Conservation (phyloP, 2,888 invertebrate species). For the Andricus curvator region DNA sequence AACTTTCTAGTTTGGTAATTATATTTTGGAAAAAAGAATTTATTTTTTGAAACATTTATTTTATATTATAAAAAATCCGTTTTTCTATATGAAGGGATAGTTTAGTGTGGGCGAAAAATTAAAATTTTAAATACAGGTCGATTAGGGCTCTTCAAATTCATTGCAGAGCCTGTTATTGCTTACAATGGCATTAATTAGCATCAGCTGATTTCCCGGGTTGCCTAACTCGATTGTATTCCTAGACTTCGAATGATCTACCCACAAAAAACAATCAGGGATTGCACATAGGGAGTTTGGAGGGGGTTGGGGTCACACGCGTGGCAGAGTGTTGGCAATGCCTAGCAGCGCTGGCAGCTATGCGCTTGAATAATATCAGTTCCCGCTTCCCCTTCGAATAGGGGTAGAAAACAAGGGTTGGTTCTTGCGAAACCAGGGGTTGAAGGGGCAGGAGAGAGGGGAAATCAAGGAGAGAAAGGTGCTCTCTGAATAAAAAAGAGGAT, state of each 20-base stretch:
- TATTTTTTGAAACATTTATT: too few species aligned
- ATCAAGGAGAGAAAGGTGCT: background rate
- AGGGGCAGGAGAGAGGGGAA: background rate
- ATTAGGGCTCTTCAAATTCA: background rate
- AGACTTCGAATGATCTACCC: slow-evolving; percentile 10
- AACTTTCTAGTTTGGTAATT: too few species aligned
- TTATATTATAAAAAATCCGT: too few species aligned
- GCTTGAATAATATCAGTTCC: slow-evolving; percentile 9
- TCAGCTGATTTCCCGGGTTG: slow-evolving; percentile 8
- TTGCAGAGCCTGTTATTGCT: background rate
- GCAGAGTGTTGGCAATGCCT: slow-evolving; percentile 32
- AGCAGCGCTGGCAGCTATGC: slow-evolving; percentile 21
- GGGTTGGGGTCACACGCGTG: slow-evolving; percentile 8
- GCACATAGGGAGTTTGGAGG: background rate
- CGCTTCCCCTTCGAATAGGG: slow-evolving; percentile 17
- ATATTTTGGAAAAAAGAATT: too few species aligned
- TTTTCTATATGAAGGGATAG: too few species aligned
- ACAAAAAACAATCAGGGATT: slow-evolving; percentile 31
- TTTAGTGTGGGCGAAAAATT: too few species aligned
- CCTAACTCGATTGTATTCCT: slow-evolving; percentile 15
- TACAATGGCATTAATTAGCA: slow-evolving; percentile 11
- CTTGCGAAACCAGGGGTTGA: background rate
- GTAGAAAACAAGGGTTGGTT: slow-evolving; percentile 23
- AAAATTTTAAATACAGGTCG: background rate
- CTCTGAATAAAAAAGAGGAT: background rate